A percentile compares a stretch with the other conserved stretches of the same genome.
These are phyloP conservation scores for Zaprionus bogoriensis DNA, from an alignment of 2,888 invertebrate genomes.

Conservation along the genomic window DNA sequence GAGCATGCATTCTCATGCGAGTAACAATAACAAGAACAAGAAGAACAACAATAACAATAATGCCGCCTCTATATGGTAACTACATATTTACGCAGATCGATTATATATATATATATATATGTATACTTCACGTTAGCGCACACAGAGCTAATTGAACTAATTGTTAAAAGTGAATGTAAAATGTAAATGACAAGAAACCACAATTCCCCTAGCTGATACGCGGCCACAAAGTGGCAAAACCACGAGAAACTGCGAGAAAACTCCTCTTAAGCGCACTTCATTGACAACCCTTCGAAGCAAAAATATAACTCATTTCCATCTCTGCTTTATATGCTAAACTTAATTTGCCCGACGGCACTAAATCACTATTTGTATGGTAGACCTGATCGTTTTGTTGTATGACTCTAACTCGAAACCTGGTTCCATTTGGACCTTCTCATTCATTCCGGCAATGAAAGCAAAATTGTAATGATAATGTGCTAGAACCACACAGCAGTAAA, in stretches of 20 bases:
- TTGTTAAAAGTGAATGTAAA: slow-evolving; percentile 60
- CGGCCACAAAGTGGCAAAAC: slow-evolving; percentile 43
- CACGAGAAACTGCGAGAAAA: slow-evolving; percentile 8
- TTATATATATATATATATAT: too few relatives aligned
- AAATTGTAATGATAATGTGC: slow-evolving; percentile 38
- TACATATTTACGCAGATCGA: slow-evolving; percentile 67
- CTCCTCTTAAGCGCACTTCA: slow-evolving; percentile 26
- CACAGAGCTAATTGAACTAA: slow-evolving; percentile 48
- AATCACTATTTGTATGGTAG: slow-evolving; percentile 33
- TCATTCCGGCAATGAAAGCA: slow-evolving; percentile 76
- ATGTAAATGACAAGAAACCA: slow-evolving; percentile 30
- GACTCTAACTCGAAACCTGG: slow-evolving; percentile 35
- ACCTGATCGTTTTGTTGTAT: slow-evolving; percentile 19
- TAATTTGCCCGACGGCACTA: slow-evolving; percentile 35
- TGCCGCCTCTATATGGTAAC: slow-evolving; percentile 61
- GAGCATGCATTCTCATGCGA: slow-evolving; percentile 35
- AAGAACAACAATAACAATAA: slow-evolving; percentile 68
- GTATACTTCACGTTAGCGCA: slow-evolving; percentile 56
- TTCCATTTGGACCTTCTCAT: slow-evolving; percentile 44
- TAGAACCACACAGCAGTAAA: slow-evolving; percentile 6
- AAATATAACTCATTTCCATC: slow-evolving; percentile 14
- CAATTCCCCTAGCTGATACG: slow-evolving; percentile 22
- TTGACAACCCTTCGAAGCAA: slow-evolving; percentile 12
- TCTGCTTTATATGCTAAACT: slow-evolving; percentile 29
- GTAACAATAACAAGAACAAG: slow-evolving; percentile 52